These are phyloP conservation scores for Hydropsyche tenuis DNA, from an alignment of 1,140 invertebrate genomes.

Conservation along the genomic window DNA sequence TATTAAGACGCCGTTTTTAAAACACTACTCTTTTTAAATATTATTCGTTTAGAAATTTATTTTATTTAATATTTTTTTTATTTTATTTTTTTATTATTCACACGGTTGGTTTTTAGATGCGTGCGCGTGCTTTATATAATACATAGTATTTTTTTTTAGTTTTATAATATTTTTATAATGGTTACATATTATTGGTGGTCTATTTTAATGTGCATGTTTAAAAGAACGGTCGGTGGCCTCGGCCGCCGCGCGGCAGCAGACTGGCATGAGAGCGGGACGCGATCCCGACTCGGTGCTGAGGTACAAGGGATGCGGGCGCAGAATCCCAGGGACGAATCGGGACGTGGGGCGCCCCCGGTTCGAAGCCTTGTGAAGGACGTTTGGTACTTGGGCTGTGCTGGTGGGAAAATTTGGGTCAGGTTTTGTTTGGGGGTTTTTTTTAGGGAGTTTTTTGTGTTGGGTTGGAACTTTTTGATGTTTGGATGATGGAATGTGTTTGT, in stretches of 20 bases:
- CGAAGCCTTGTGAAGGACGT: too few species aligned
- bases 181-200: slow-evolving; percentile 50
- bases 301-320: slow-evolving; percentile 22
- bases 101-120: slow-evolving; percentile 36
- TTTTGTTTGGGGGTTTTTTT: too few species aligned
- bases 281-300: slow-evolving; percentile 2
- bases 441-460: too few species aligned
- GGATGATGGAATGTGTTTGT: too few species aligned
- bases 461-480: too few species aligned
- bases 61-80: slow-evolving; percentile 9
- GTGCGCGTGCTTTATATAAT: background rate
- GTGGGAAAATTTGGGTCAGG: too few species aligned
- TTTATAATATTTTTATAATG: slow-evolving; percentile 38
- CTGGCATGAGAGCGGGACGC: slow-evolving; percentile 38
- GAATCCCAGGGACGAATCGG: slow-evolving; percentile 37
- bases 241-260: slow-evolving; percentile 50
- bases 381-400: too few species aligned
- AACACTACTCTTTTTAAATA: background rate
- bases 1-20: background rate
- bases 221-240: slow-evolving; percentile 50
- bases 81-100: slow-evolving; percentile 35
- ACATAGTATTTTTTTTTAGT: slow-evolving; percentile 12
- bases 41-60: background rate
- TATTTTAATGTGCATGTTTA: slow-evolving; percentile 50
- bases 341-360: background rate